Percentiles rank a stretch among this genome's conserved stretches.
These are phyloP conservation scores for Monochamus saltuarius DNA, from an alignment of 1,140 invertebrate species.

Conservation along the genomic window DNA sequence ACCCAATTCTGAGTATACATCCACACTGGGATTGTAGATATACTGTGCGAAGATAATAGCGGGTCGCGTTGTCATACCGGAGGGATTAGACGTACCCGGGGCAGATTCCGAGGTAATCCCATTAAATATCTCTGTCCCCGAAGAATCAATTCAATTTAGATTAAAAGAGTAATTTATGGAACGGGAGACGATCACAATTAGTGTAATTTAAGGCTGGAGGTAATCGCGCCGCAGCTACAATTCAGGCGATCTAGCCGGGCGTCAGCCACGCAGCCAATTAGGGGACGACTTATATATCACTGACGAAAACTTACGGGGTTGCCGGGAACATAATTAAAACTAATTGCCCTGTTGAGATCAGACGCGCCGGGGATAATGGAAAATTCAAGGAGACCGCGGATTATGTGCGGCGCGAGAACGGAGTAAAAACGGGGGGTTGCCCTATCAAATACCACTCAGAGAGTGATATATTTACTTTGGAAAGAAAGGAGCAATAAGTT, in stretches of 20 bases:
- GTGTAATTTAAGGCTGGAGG: conserved; percentile 22
- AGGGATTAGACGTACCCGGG: too few relatives aligned
- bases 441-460: too few relatives aligned
- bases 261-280: conserved; percentile 25
- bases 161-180: not conserved
- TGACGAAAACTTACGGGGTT: conserved; percentile 23
- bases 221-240: conserved; percentile 26
- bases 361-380: conserved; percentile 20
- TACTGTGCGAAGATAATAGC: too few relatives aligned
- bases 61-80: too few relatives aligned
- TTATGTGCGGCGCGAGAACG: not conserved
- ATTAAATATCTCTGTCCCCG: too few relatives aligned
- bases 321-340: conserved; percentile 26
- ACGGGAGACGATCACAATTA: conserved; percentile 22
- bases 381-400: conserved; percentile 17
- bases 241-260: conserved; percentile 24
- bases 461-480: too few relatives aligned
- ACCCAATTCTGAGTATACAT: too few relatives aligned
- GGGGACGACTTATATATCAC: conserved; percentile 25
- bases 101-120: too few relatives aligned
- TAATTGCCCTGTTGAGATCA: conserved; percentile 26
- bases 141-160: too few relatives aligned
- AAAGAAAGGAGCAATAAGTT: too few relatives aligned
- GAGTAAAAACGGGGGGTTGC: too few relatives aligned
- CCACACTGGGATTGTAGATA: too few relatives aligned